Evolutionary conservation across 2,888 invertebrate species (phyloP), one percentile per base, ranked within the genome.

Genomic region (Pachydiplax longipennis): DNA sequence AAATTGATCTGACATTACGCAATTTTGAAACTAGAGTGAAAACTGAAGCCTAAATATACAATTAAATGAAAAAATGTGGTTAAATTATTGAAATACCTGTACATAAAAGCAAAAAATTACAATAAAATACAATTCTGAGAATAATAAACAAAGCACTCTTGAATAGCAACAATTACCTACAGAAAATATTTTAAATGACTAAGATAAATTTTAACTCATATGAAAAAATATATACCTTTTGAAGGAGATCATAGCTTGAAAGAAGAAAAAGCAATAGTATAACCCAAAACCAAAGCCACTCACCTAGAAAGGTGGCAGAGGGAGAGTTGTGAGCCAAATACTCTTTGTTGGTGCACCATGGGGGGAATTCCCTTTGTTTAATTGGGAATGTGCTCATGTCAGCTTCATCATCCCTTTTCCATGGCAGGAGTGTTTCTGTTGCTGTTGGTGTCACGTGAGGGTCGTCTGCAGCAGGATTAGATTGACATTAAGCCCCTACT

Each of bases 321-420:
- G 98, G 98, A 90, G 98, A 98, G 93, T 96, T 97, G 93, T 98
- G 98, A 22, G 98, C 97, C 93, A 98, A 95, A 93, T 99, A 99
- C 93, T 99, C 98, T 93, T 98, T 98, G 94, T 98, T 99, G 61
- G 98, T 97, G 81, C 98, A 98, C 99, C 99, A 99, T 22, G 98
- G 96, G 18, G 99, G 99, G 93, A 98, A 98, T 94, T 99, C 98
- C 81, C 97, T 97, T 93, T 97, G 97, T 93, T 97, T 96, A 90
- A 97, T 94, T 92, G 97, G 96, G 92, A 96, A 95, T 94, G 95
- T 94, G 83, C 95, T 95, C 35, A 96, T 96, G 91, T 95, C 95
- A 22, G 96, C 96, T 93, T 97, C 97, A 92, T 97, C 97, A 92
- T 95, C 96, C 10, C 98, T 96, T 95, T 98, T 98, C 98, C 99